These are phyloP conservation scores for Drosophila maculinotata DNA, from an alignment of 2,888 invertebrate genomes.

Conservation along the genomic window DNA sequence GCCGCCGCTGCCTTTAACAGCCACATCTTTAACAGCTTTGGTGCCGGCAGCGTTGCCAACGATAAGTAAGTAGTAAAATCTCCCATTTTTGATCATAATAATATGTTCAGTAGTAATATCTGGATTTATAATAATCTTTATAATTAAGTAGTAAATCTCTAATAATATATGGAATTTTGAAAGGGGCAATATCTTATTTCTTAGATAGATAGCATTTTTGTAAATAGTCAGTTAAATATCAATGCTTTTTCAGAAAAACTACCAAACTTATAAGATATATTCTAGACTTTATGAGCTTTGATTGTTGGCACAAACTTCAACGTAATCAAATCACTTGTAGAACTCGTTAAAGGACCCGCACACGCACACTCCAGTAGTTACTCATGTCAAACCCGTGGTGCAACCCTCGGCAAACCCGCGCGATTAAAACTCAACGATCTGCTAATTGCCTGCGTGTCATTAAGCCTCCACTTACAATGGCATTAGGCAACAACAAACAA, in stretches of 20 bases:
- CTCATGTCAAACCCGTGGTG: conserved; percentile 6
- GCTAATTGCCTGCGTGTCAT: conserved; percentile 84
- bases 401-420: conserved; percentile 3
- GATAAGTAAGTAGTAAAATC: conserved; percentile 86
- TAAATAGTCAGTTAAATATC: too few species aligned
- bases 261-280: too few species aligned
- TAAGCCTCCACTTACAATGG: conserved; percentile 81
- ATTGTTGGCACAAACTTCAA: background rate
- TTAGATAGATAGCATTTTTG: too few species aligned
- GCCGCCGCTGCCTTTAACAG: conserved; percentile 88
- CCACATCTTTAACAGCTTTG: conserved; percentile 88
- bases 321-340: conserved; percentile 4
- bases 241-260: too few species aligned
- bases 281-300: background rate
- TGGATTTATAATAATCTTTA: too few species aligned
- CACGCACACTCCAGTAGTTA: conserved; percentile 5
- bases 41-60: conserved; percentile 74
- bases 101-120: too few species aligned
- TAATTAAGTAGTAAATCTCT: too few species aligned
- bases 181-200: too few species aligned
- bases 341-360: background rate
- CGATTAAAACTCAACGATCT: conserved; percentile 74
- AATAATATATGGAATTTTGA: too few species aligned
- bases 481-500: conserved; percentile 77
- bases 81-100: background rate